phyloP scores from a whole-genome alignment of 2,113 vertebrate genomes.

The Forbesichthys agassizii region DNA sequence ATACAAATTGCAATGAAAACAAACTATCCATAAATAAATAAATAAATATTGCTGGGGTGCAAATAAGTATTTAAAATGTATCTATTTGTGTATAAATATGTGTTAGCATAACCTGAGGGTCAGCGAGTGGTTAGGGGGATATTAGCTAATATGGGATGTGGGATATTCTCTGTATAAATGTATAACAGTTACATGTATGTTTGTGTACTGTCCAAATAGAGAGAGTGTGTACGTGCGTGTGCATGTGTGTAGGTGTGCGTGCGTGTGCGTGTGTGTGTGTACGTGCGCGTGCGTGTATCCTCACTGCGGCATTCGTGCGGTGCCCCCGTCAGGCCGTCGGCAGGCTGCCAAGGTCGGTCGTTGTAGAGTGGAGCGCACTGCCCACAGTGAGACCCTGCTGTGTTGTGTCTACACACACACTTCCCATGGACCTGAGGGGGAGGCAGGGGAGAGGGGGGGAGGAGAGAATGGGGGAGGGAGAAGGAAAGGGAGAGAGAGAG shows the following conservation, averaged over 20 bases:
- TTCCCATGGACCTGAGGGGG: slow-evolving; percentile 87
- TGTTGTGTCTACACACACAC: slow-evolving; percentile 96
- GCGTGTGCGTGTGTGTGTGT: background rate
- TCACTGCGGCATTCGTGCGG: slow-evolving; percentile 91
- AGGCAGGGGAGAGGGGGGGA: background rate
- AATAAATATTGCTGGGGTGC: too few relatives aligned
- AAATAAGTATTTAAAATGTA: too few relatives aligned
- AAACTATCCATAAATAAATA: too few relatives aligned
- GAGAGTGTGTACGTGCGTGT: background rate
- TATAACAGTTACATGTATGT: too few relatives aligned
- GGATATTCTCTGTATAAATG: too few relatives aligned
- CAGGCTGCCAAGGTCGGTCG: slow-evolving; percentile 93
- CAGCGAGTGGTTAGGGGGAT: background rate
- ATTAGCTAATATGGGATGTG: background rate
- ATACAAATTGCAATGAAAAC: too few relatives aligned
- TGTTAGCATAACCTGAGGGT: too few relatives aligned
- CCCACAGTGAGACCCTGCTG: slow-evolving; percentile 90
- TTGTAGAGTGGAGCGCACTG: slow-evolving; percentile 87
- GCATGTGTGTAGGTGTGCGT: background rate
- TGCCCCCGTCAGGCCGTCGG: slow-evolving; percentile 86
- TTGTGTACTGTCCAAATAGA: too few relatives aligned
- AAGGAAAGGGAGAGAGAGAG: background rate
- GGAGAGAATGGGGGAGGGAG: background rate
- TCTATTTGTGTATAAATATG: background rate
- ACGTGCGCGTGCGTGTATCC: slow-evolving; percentile 30